Evolutionary conservation across 2,113 vertebrate genomes (phyloP), one percentile per base, ranked within the genome.

Genomic region (Nansenia antarctica): DNA sequence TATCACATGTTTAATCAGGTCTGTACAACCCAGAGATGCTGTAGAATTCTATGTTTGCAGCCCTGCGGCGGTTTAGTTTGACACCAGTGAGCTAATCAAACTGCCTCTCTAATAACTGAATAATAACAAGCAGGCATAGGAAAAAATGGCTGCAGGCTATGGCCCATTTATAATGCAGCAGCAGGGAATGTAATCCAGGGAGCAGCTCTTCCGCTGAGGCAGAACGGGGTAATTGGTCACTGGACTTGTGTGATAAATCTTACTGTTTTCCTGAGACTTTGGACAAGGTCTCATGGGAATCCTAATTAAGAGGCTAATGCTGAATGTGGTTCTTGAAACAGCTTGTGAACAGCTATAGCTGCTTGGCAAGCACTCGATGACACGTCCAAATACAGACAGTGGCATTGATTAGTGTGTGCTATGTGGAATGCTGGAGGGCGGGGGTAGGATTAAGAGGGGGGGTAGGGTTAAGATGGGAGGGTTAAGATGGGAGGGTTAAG

Each of bases 281-380:
- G 63, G 73, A 85, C 80, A 76, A 74, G 65, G 62, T 79, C 88
- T 82, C 82, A n/a, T 32, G 86, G 81, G 86, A 76, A 87, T 89
- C 86, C 89, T 85, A 91, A 87, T 90, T 90, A 90, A 90, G 82
- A 85, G 73, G 79, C 76, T 72, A 79, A 86, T 76, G 73, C 84
- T 69, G 76, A 86, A 87, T 81, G 76, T 81, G 69, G 70, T 71
- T 80, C 67, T 84, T 72, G 60, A 72, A 61, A 69, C 62, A 62
- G 67, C 67, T 78, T 75, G 80, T 73, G 87, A 90, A 87, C 65
- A 81, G 60, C 27, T 55, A 67, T 58, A 62, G 63, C 73, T 84
- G 77, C 72, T 82, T 79, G 60, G 54, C 74, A 86, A 84, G 68
- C 72, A 79, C 70, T 60, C 53, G 42, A 20, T 72, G 70, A 70